These are phyloP conservation scores for Stenotaenia linearis DNA, from an alignment of 2,888 invertebrate genomes.

Conservation along the genomic window DNA sequence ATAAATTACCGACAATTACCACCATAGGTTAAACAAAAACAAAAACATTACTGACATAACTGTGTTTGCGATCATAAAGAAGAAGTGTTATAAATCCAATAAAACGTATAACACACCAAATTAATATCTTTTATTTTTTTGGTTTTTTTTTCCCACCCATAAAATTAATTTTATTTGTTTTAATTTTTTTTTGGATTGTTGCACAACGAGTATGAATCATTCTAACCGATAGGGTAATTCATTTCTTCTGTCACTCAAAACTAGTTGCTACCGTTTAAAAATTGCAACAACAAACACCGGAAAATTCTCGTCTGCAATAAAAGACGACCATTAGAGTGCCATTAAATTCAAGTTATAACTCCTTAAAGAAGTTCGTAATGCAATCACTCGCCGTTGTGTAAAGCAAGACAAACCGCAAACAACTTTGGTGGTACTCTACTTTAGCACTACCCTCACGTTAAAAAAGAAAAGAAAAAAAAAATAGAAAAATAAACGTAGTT, in stretches of 20 bases:
- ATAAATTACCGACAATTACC: neutral
- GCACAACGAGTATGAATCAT: neutral
- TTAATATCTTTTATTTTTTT: neutral
- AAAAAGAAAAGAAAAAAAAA: neutral
- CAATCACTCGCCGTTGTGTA: slow-evolving; percentile 13
- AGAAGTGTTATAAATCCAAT: neutral
- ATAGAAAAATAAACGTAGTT: neutral
- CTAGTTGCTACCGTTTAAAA: slow-evolving; percentile 20
- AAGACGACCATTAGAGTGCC: slow-evolving; percentile 21
- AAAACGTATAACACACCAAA: too few species aligned
- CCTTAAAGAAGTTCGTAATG: slow-evolving; percentile 24
- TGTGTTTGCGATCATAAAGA: neutral
- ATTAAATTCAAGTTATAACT: slow-evolving; percentile 21
- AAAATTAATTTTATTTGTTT: neutral
- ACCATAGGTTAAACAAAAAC: neutral
- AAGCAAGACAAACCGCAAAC: slow-evolving; percentile 12
- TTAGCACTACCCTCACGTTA: neutral
- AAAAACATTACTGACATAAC: neutral
- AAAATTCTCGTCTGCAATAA: slow-evolving; percentile 26
- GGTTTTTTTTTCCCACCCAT: neutral
- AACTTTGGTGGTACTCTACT: neutral
- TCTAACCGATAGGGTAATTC: neutral
- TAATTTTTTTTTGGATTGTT: neutral
- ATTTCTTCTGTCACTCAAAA: slow-evolving; percentile 8
- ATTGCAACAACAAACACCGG: slow-evolving; percentile 19